Percentiles rank a stretch among this genome's conserved stretches.
Conservation (phyloP, 2,888 invertebrate genomes). For the Anorthoa munda region DNA sequence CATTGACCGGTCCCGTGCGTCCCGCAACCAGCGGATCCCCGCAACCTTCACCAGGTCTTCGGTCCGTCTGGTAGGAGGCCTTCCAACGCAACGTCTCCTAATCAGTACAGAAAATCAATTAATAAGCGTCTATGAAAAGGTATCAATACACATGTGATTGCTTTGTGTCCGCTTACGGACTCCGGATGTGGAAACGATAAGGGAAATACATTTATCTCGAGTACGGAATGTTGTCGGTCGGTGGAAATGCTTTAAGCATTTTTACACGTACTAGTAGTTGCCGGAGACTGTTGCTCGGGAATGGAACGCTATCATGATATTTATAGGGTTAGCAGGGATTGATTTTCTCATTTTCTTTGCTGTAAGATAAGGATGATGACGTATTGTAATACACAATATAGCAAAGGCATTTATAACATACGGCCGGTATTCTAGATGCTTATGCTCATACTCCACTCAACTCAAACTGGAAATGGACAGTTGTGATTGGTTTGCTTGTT, state of each 20-base stretch:
- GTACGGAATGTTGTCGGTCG: conserved; percentile 34
- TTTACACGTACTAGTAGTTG: conserved; percentile 39
- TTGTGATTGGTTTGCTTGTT: no score
- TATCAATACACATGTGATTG: conserved; percentile 50
- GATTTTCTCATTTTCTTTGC: conserved; percentile 2
- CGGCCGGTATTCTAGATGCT: no score
- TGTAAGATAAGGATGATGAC: background rate
- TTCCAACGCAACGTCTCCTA: no score
- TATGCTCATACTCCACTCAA: no score
- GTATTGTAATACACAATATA: no score
- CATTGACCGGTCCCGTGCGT: no score
- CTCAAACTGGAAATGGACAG: no score
- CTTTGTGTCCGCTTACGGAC: conserved; percentile 21
- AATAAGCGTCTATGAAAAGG: conserved; percentile 27
- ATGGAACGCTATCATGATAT: conserved; percentile 10
- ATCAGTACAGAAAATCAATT: conserved; percentile 25
- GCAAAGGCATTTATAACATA: no score
- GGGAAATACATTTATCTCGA: conserved; percentile 56
- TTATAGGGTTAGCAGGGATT: conserved; percentile 12
- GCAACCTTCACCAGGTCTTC: no score
- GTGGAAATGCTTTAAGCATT: conserved; percentile 35
- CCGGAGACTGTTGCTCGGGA: conserved; percentile 8
- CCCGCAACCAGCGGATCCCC: no score
- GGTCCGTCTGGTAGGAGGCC: no score
- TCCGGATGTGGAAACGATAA: conserved; percentile 47